A percentile compares a stretch with the other conserved stretches of the same genome.
These are phyloP conservation scores for Ptychoptera contaminata DNA, from an alignment of 2,888 invertebrate genomes.

Conservation along the genomic window DNA sequence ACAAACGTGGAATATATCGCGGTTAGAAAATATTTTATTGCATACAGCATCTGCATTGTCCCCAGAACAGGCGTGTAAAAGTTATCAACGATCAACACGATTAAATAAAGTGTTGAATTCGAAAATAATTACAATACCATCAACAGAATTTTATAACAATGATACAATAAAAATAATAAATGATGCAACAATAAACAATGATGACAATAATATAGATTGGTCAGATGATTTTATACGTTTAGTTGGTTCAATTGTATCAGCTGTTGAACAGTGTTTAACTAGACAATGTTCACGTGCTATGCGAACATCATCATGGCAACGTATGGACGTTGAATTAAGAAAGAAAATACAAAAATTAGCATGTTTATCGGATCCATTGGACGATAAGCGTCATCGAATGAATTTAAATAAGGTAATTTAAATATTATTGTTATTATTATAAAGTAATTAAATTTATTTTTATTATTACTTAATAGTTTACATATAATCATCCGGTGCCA, in stretches of 20 bases:
- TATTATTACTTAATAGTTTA: not conserved
- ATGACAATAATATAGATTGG: slow-evolving; percentile 27
- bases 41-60: slow-evolving; percentile 63
- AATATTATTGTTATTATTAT: not conserved
- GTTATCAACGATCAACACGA: slow-evolving; percentile 39
- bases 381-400: not conserved
- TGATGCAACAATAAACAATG: slow-evolving; percentile 16
- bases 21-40: slow-evolving; percentile 64
- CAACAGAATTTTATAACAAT: slow-evolving; percentile 11
- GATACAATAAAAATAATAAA: slow-evolving; percentile 7
- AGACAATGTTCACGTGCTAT: slow-evolving; percentile 50
- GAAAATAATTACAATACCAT: slow-evolving; percentile 28
- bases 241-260: slow-evolving; percentile 43
- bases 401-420: not conserved
- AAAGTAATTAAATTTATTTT: not conserved
- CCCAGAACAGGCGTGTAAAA: slow-evolving; percentile 68
- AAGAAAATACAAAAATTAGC: slow-evolving; percentile 48
- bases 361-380: slow-evolving; percentile 31
- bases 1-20: slow-evolving; percentile 54
- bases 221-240: slow-evolving; percentile 39
- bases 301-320: slow-evolving; percentile 45
- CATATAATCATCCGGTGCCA: slow-evolving; percentile 1
- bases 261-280: slow-evolving; percentile 54
- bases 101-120: slow-evolving; percentile 28
- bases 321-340: slow-evolving; percentile 44